These are phyloP conservation scores for Lypha dubia DNA, from an alignment of 2,888 invertebrate species.

Conservation along the genomic window DNA sequence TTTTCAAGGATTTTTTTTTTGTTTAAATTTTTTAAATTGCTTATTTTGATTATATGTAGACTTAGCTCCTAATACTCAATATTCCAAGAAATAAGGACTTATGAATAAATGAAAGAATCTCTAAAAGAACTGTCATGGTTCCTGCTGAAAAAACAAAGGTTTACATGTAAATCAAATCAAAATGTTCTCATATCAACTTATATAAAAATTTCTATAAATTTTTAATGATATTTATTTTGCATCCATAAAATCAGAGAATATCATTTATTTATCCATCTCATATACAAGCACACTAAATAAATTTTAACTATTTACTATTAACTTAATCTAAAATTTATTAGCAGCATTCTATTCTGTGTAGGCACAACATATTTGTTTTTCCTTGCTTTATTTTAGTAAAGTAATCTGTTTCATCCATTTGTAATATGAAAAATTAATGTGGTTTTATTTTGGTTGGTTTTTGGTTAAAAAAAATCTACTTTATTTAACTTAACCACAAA, in stretches of 20 bases:
- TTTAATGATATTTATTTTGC: background rate
- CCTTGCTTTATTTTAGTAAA: background rate
- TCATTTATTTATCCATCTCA: background rate
- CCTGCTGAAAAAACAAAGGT: too few species aligned
- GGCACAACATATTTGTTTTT: background rate
- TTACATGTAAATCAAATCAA: too few species aligned
- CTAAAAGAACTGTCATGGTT: too few species aligned
- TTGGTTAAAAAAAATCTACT: slow-evolving; percentile 43
- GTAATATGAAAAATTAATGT: slow-evolving; percentile 58
- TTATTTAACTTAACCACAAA: slow-evolving; percentile 64
- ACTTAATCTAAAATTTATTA: slow-evolving; percentile 23
- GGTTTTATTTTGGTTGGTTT: slow-evolving; percentile 51
- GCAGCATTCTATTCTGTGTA: background rate
- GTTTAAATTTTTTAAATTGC: too few species aligned
- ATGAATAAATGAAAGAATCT: too few species aligned
- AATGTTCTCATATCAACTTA: too few species aligned
- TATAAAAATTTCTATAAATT: too few species aligned
- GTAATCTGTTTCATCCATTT: slow-evolving; percentile 10
- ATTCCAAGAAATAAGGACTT: too few species aligned
- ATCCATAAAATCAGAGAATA: background rate
- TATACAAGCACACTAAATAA: background rate
- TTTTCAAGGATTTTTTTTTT: too few species aligned
- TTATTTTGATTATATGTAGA: too few species aligned
- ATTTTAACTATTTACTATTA: slow-evolving; percentile 15
- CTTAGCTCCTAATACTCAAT: too few species aligned